Percentiles rank a stretch among this genome's conserved stretches.
Evolutionary conservation across 2,888 invertebrate species (phyloP).

Genomic region (Acanthosepion esculentum): DNA sequence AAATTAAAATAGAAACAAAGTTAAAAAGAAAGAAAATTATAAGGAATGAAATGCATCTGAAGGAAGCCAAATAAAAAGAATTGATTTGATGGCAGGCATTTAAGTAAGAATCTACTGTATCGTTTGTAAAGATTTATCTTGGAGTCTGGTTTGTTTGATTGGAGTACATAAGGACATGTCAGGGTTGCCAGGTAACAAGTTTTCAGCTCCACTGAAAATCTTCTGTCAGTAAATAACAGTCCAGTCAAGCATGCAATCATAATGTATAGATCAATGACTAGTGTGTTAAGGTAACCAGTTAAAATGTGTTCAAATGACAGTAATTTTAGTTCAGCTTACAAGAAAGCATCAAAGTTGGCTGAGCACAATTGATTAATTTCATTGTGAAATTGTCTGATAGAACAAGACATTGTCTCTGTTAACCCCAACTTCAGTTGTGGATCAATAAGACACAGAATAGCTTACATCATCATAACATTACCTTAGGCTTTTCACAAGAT

Average conservation of each 20-base stretch:
- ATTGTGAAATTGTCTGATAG: background rate
- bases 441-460: background rate
- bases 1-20: too few species aligned
- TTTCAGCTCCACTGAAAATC: background rate
- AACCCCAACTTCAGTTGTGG: background rate
- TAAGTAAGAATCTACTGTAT: too few species aligned
- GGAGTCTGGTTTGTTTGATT: background rate
- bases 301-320: background rate
- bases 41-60: too few species aligned
- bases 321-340: background rate
- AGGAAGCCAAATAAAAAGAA: too few species aligned
- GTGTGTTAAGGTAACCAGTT: background rate
- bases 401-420: background rate
- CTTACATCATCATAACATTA: background rate
- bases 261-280: background rate
- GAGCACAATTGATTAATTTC: background rate
- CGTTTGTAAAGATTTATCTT: background rate
- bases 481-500: background rate
- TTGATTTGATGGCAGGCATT: too few species aligned
- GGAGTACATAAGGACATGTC: background rate
- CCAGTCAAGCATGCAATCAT: too few species aligned
- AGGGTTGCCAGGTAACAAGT: background rate
- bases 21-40: too few species aligned
- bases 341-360: background rate
- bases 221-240: background rate